Conservation (phyloP, 2,797 vertebrate genomes). For the Pygocentrus nattereri region DNA sequence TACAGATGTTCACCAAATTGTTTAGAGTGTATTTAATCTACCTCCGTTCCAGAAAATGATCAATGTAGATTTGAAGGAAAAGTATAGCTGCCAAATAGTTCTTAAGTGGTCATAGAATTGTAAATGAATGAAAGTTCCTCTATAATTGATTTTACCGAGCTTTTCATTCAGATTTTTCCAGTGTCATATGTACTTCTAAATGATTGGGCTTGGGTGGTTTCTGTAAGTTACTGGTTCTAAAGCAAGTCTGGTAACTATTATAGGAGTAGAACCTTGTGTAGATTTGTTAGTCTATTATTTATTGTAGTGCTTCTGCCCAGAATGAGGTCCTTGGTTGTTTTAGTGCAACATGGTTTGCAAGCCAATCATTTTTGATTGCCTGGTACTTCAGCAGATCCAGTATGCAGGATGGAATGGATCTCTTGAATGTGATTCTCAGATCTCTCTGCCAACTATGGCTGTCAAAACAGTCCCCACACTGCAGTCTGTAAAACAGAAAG, state of each 20-base stretch:
- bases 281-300: background rate
- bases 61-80: background rate
- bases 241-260: background rate
- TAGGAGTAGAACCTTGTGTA: background rate
- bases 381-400: constrained; percentile 1
- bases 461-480: background rate
- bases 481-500: background rate
- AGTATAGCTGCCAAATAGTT: background rate
- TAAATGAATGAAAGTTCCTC: background rate
- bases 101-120: background rate
- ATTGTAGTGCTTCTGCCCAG: background rate
- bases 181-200: background rate
- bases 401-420: background rate
- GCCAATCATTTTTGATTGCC: background rate
- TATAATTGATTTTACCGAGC: background rate
- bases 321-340: background rate
- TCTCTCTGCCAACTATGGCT: background rate
- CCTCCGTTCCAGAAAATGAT: background rate
- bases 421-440: background rate
- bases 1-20: background rate
- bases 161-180: too few species aligned
- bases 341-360: background rate
- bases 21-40: background rate
- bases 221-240: background rate
- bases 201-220: background rate